These are phyloP conservation scores for Lepidocyrtoides sp. DNA, from an alignment of 2,888 invertebrate species.

Conservation along the genomic window DNA sequence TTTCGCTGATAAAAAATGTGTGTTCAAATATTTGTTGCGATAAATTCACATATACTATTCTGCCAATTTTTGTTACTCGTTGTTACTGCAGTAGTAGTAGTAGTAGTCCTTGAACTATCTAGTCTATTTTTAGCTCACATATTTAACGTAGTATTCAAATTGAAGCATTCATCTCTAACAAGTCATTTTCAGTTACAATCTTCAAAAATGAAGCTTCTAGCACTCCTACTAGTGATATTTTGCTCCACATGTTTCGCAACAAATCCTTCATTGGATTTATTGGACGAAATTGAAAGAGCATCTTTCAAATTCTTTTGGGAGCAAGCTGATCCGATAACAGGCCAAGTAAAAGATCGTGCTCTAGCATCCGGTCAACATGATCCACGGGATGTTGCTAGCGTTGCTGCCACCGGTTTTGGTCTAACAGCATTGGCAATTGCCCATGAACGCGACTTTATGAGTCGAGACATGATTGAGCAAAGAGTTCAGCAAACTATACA, in stretches of 20 bases:
- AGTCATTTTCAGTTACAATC: no score
- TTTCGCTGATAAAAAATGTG: no score
- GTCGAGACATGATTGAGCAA: conserved; percentile 73
- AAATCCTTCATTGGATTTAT: conserved; percentile 55
- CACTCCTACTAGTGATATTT: background rate
- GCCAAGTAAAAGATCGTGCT: conserved; percentile 83
- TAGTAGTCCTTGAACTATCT: no score
- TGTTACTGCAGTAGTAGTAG: no score
- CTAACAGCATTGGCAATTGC: conserved; percentile 81
- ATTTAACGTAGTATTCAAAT: no score
- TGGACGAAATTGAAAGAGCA: conserved; percentile 82
- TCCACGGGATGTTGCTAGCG: conserved; percentile 75
- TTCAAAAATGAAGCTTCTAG: background rate
- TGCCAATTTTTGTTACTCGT: no score
- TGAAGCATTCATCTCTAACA: no score
- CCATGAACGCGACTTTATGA: conserved; percentile 76
- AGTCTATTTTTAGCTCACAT: no score
- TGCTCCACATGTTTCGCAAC: background rate
- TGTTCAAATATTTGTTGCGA: no score
- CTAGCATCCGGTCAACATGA: conserved; percentile 80
- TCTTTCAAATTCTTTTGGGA: conserved; percentile 84
- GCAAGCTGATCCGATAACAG: conserved; percentile 80
- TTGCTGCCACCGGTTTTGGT: conserved; percentile 84
- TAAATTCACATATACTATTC: no score
- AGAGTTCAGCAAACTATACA: conserved; percentile 79